Conservation (phyloP, 2,113 vertebrate species). For the Psammodynastes pulverulentus region DNA sequence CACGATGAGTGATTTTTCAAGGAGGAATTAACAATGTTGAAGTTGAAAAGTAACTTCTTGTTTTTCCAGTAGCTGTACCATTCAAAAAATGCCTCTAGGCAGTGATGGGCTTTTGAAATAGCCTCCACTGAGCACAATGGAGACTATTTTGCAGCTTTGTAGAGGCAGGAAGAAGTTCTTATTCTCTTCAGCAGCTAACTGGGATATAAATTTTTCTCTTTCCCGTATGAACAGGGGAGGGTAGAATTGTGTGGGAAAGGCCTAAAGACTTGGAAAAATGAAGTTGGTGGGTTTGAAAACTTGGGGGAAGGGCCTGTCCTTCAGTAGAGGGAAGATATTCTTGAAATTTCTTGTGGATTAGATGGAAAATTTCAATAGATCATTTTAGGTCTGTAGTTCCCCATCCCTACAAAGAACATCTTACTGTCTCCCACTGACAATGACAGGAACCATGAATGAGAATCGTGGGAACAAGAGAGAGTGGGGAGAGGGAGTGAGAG, state of each 20-base stretch:
- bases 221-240: neutral
- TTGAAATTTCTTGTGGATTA: neutral
- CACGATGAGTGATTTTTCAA: neutral
- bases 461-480: neutral
- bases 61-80: neutral
- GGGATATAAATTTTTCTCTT: neutral
- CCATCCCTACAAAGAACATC: neutral
- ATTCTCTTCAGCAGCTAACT: neutral
- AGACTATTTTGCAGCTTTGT: neutral
- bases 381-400: neutral
- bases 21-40: neutral
- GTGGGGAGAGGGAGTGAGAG: neutral
- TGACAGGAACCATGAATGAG: neutral
- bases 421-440: neutral
- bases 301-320: neutral
- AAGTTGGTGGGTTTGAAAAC: neutral
- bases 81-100: neutral
- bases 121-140: neutral
- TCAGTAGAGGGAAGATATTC: neutral
- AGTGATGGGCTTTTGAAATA: neutral
- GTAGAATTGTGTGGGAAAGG: neutral
- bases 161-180: neutral
- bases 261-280: neutral
- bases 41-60: neutral
- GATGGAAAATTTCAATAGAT: neutral